Conservation (phyloP, 2,797 vertebrate species). For the Enteromius radiatus region DNA sequence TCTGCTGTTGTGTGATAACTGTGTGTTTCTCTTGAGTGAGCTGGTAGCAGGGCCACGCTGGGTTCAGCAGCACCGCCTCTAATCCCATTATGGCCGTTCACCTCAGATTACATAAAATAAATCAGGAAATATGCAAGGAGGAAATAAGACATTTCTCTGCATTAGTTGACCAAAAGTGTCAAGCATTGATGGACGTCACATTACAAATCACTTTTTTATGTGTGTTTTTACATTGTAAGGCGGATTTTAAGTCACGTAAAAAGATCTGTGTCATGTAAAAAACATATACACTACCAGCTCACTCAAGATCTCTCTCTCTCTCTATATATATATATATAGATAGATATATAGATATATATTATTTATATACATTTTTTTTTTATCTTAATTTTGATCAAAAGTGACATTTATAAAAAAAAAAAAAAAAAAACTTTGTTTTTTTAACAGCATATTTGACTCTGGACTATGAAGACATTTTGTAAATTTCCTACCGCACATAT, state of each 20-base stretch:
- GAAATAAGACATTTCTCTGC: constrained; percentile 56
- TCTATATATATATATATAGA: not conserved
- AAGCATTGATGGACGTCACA: not conserved
- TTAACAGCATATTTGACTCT: no score
- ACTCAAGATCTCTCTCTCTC: not conserved
- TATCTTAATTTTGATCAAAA: not conserved
- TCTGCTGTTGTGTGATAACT: constrained; percentile 81
- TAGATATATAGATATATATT: no score
- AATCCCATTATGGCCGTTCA: constrained; percentile 64
- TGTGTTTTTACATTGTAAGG: not conserved
- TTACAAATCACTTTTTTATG: not conserved
- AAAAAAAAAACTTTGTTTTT: no score
- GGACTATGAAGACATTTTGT: not conserved
- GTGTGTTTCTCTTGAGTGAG: constrained; percentile 62
- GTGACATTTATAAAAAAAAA: not conserved
- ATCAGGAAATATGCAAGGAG: constrained; percentile 39
- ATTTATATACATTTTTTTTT: no score
- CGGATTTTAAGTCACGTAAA: not conserved
- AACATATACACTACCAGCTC: not conserved
- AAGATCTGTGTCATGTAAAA: not conserved
- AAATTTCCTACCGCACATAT: not conserved
- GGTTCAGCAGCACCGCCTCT: constrained; percentile 59
- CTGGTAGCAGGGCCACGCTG: constrained; percentile 50
- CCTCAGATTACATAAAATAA: constrained; percentile 60
- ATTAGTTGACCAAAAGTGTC: constrained; percentile 33